Evolutionary conservation across 1,140 invertebrate species (phyloP), one percentile per base, ranked within the genome.

Genomic region (Temnothorax nylanderi): DNA sequence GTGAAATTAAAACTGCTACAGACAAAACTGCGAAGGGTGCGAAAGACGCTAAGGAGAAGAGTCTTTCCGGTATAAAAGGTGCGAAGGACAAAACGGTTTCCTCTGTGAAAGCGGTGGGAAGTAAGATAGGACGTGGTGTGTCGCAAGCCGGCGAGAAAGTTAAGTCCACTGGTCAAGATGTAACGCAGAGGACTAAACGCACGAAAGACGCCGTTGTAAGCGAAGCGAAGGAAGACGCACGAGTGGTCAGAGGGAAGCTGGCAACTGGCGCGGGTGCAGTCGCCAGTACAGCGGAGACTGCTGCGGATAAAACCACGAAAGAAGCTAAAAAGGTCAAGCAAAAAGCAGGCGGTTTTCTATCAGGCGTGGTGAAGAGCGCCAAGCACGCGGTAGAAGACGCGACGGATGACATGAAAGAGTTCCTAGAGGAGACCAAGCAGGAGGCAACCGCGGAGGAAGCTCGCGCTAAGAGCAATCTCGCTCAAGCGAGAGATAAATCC

Each of bases 331-430:
- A 93, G 6, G 60, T 80, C 0, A 92, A 93, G 4, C 86, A 91
- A 1, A 91, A 91, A 60, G 51, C 72, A 5, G 67, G 88, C 37
- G 88, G 92, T 4, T 91, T 92, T 26, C 18, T 92, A 0, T 93
- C 92, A 1, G 91, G 88, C 2, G 80, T 93, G 2, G 87, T 93
- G 5, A 93, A 93, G 37, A 90, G 88, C 6, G 89, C 88, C 0
- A 94, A 93, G 32, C 90, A 94, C 44, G 92, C 94, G 0, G 92
- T 92, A 13, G 94, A 94, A 34, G 94, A 94, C 21, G 89, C 93
- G 6, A 92, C 93, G 0, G 94, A 93, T 37, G 94, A 94, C 0
- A 90, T 94, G 2, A 93, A 92, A 49, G 94, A 95, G 47, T 94
- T 93, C 51, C 67, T 91, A 1, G 90, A 92, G 13, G 91, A 93